Evolutionary conservation across 2,113 vertebrate species (phyloP), one percentile per base, ranked within the genome.

Genomic region (Sapajus apella): DNA sequence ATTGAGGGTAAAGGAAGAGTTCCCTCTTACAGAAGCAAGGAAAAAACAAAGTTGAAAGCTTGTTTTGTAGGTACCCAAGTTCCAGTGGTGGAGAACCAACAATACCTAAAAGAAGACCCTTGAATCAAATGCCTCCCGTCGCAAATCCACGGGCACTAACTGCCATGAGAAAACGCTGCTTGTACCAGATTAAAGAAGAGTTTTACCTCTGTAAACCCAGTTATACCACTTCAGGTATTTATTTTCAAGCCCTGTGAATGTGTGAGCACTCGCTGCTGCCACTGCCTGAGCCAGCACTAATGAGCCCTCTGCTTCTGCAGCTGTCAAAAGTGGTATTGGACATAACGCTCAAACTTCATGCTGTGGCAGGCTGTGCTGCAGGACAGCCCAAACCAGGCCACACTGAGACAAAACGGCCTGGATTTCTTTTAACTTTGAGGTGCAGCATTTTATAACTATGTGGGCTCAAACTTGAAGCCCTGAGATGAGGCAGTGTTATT

Each of bases 331-430:
- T 37, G 66, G 52, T 87, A 90, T 9, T 56, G 55, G 80, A 43
- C 61, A 0, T 12, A 20, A 61, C 64, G 47, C 40, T 90, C 83
- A 58, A 32, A 35, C 37, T 37, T 45, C 45, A 25, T 0, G 14
- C 6, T 14, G 30, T 0, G 0, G 30, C 79, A 30, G 35, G 17
- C 58, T 7, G 30, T 2, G 8, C n/a, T 25, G 5, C 32, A 13
- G 61, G 61, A 93, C 66, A 50, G 64, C 12, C 27, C 73, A 58
- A 40, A 72, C 40, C 47, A 30, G 88, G 83, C 79, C 70, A 47
- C 7, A n/a, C 0, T 13, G 37, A 37, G 40, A 73, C 43, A 58
- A 35, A 50, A 16, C 0, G 0, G 83, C 58, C 52, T 9, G 35
- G 30, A 30, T 40, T 47, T 58, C 61, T 32, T 73, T 61, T 30